Evolutionary conservation across 2,888 invertebrate species (phyloP), one percentile per base, ranked within the genome.

Genomic region (Drosophila dives): DNA sequence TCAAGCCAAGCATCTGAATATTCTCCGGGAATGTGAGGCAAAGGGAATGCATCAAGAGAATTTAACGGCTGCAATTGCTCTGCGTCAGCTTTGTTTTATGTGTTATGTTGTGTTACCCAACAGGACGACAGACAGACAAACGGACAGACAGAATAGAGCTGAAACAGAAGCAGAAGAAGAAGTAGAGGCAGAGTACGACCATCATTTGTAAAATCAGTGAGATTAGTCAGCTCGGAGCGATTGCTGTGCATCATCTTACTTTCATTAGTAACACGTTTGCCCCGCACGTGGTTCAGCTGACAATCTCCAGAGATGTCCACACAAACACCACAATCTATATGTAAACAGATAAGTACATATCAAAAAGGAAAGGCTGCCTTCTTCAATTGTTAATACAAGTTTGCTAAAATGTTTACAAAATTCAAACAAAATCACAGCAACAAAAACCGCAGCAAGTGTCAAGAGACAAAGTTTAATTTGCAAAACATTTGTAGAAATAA

Each of bases 211-310:
- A 88, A 88, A 88, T 85, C 86, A 81, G 86, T 69, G 76, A 72
- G 83, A 88, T 88, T 83, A 81, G 78, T 81, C 81, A 64, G 73
- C 59, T 32, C 20, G 20, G 36, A 33, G 62, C 67, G 36, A 64
- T 55, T 64, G 62, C 53, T 48, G 58, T 72, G 74, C 71, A 76
- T 77, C 64, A 73, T 80, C 84, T 77, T 67, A 72, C 70, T 69
- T 89, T 89, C 86, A 89, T 89, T 86, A 86, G 86, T 85, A 83
- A 83, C 86, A 85, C 89, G 89, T 86, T 86, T 89, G 74, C 55
- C 64, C 68, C 66, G 77, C 77, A 86, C 89, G 89, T 86, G 86
- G 85, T 87, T 86, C 75, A 80, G 83, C 71, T 89, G 86, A 83
- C 87, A 89, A 89, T 86, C 76, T 83, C 59, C 58, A 67, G 58